Evolutionary conservation across 2,888 invertebrate genomes (phyloP), one percentile per base, ranked within the genome.

Genomic region (Siphonodentalium dalli): DNA sequence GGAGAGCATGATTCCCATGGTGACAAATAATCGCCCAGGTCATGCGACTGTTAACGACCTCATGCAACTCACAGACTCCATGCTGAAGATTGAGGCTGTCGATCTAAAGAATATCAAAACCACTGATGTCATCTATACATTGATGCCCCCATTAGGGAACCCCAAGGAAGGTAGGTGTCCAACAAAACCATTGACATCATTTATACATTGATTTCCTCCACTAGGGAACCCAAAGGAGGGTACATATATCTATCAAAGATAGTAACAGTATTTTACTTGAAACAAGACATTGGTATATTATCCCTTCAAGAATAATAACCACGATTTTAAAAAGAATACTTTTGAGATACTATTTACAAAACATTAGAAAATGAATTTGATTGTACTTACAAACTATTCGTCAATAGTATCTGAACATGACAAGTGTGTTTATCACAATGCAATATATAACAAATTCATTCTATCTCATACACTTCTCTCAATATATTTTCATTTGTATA

Each of bases 131-230:
- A 62, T 73, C 11, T 74, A 68, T 39, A 74, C 76, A 33, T 63
- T 76, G 24, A 59, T 63, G 9, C 75, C 75, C 7, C 62, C 68
- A 2, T 50, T 62, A 21, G 67, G 69, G 43, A 76, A 76, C 47
- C 76, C 76, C 6, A 65, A 66, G 54, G 61, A 72, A 58, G 76
- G 76, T 74, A 57, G 46, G 43, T 3, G 9, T 11, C 15, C 20
- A 3, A 39, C 6, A 52, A 13, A 15, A 29, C 15, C 3, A 18
- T 31, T 18, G 7, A 8, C 5, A 11, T 31, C 31, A 31, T 31
- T 31, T 31, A 31, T 31, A 11, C 9, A 31, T 31, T 31, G 9
- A 31, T 31, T 31, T 31, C n/a, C n/a, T 11, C 31, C n/a, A 11
- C 11, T 9, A n/a, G n/a, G 31, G 11, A 31, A 31, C 11, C 31